These are phyloP conservation scores for Bungarus multicinctus DNA, from an alignment of 2,113 vertebrate genomes.

Conservation along the genomic window DNA sequence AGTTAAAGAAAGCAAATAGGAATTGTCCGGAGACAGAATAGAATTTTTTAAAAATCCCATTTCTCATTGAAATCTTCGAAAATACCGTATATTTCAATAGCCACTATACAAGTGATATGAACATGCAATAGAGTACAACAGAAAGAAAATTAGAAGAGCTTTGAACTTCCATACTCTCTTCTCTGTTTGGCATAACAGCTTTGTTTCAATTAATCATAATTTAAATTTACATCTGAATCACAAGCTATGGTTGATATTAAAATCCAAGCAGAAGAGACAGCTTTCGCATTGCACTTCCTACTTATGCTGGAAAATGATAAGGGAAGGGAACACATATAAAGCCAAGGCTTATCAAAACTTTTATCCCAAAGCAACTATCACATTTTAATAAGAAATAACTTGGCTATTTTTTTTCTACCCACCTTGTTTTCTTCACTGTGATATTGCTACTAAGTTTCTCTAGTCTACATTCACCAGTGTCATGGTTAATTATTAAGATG, in stretches of 20 bases:
- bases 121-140: not conserved
- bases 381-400: constrained; percentile 31
- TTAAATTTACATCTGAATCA: not conserved
- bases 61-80: not conserved
- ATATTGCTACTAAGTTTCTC: constrained; percentile 98
- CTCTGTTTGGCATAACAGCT: not conserved
- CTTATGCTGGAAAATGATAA: not conserved
- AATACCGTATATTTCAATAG: not conserved
- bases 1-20: not conserved
- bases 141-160: not conserved
- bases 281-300: not conserved
- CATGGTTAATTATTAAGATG: constrained; percentile 97
- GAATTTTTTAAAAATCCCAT: not conserved
- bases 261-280: not conserved
- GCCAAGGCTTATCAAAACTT: not conserved
- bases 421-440: constrained; percentile 98
- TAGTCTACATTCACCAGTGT: constrained; percentile 96
- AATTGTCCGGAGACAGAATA: not conserved
- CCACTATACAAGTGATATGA: not conserved
- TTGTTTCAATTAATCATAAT: not conserved
- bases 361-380: not conserved
- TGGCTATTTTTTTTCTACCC: constrained; percentile 42
- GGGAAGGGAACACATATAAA: not conserved
- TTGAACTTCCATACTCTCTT: not conserved
- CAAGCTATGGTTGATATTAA: not conserved